Percentiles rank a stretch among this genome's conserved stretches.
Conservation (phyloP, 1,140 invertebrate species). For the Zaprionus taronus region DNA sequence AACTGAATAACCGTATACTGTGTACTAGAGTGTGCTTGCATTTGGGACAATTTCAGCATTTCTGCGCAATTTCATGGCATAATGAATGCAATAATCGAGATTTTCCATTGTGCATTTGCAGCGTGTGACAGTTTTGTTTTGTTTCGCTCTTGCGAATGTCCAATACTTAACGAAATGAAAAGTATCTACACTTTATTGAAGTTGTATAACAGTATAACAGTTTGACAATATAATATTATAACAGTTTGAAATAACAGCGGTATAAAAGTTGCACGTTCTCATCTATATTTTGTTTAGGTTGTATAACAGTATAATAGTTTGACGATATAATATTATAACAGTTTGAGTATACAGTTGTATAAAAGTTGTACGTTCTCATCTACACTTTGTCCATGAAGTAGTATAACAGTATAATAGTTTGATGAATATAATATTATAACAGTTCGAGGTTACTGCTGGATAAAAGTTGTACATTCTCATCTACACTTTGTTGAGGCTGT, state of each 20-base stretch:
- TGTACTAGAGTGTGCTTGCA: not conserved
- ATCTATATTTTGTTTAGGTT: too few species aligned
- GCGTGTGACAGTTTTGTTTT: not conserved
- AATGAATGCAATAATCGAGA: slow-evolving; percentile 2
- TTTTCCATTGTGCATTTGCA: slow-evolving; percentile 1
- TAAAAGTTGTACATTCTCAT: not conserved
- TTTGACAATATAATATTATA: too few species aligned
- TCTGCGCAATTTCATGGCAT: slow-evolving; percentile 3
- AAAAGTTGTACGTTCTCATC: too few species aligned
- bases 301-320: not conserved
- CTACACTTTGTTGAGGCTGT: too few species aligned
- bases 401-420: not conserved
- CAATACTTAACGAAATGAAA: not conserved
- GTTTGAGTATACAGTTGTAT: too few species aligned
- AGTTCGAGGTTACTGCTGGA: not conserved
- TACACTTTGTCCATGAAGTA: too few species aligned
- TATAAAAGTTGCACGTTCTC: too few species aligned
- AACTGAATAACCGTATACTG: not conserved
- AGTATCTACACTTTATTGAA: too few species aligned
- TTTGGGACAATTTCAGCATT: not conserved
- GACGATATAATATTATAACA: not conserved
- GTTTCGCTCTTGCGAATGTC: not conserved
- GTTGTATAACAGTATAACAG: too few species aligned
- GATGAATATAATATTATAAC: not conserved
- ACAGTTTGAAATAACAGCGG: too few species aligned